Conservation (phyloP, 2,113 vertebrate genomes). For the Vicugna pacos region DNA sequence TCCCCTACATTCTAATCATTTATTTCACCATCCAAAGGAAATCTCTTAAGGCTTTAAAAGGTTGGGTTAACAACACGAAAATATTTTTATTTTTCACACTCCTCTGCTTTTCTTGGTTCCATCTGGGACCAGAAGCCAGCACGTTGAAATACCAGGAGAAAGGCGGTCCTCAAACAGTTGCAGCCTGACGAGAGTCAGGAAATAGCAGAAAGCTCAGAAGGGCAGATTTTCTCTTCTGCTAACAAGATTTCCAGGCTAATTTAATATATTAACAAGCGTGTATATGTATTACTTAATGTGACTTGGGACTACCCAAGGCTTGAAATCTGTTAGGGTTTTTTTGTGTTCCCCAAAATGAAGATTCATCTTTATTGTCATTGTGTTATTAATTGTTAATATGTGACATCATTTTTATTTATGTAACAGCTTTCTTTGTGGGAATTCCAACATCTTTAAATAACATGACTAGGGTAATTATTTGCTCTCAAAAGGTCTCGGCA, state of each 20-base stretch:
- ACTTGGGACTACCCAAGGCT: slow-evolving; percentile 35
- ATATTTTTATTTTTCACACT: slow-evolving; percentile 85
- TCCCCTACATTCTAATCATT: slow-evolving; percentile 72
- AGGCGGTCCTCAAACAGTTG: slow-evolving; percentile 67
- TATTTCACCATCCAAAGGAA: slow-evolving; percentile 74
- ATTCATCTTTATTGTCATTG: neutral
- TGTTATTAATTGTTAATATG: slow-evolving; percentile 7
- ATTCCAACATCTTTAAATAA: slow-evolving; percentile 58
- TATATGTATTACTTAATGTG: neutral
- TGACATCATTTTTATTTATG: neutral
- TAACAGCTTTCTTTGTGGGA: neutral
- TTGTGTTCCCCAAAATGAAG: neutral
- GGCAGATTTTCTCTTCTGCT: slow-evolving; percentile 60
- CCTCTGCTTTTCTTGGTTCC: slow-evolving; percentile 82
- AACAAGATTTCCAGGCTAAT: slow-evolving; percentile 58
- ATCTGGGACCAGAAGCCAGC: slow-evolving; percentile 82
- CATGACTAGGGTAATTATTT: neutral
- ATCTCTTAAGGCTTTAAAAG: slow-evolving; percentile 80
- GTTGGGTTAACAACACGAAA: slow-evolving; percentile 82
- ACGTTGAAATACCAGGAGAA: slow-evolving; percentile 78
- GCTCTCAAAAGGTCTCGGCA: slow-evolving; percentile 1
- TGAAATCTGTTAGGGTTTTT: neutral
- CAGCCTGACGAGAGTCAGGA: slow-evolving; percentile 73
- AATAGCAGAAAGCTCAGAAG: slow-evolving; percentile 69
- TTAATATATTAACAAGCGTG: slow-evolving; percentile 53